Evolutionary conservation across 2,888 invertebrate genomes (phyloP), one percentile per base, ranked within the genome.

Genomic region (Eupithecia vulgata): DNA sequence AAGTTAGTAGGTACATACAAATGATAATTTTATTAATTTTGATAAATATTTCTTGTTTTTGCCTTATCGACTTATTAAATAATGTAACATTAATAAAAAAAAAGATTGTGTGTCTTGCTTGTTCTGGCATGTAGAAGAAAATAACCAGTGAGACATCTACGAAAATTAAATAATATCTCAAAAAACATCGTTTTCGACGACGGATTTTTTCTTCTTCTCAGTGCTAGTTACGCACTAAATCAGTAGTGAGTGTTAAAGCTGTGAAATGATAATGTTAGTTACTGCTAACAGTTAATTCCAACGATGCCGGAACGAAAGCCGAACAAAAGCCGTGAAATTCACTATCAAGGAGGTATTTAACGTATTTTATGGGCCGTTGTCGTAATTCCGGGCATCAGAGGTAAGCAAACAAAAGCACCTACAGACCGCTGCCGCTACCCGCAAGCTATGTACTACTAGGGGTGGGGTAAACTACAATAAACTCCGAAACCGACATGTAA

Each of bases 401-500:
- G 72, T 75, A 72, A 67, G 42, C 67, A 68, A 72, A 75, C 75
- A 75, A 75, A 75, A 75, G 72, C 75, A 70, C 72, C 75, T 66
- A 68, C 68, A 17, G 65, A 68, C 72, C 59, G 68, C 68, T 48
- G 48, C 70, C 64, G 75, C 68, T 71, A 59, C 34, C 75, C 75
- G 68, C 75, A 72, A 73, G 72, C 72, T 75, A 75, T 72, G 70
- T 70, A 67, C 62, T 40, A 65, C 45, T 74, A 74, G 72, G 37
- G 67, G 70, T n/a, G 64, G 40, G 52, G 45, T n/a, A 45, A 45
- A 61, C 12, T 40, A 34, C 25, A n/a, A 10, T 12, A n/a, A n/a
- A 52, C 52, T 52, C 21, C 52, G 52, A 52, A 48, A 48, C 0
- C 7, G 7, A 48, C n/a, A n/a, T 52, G 10, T 52, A 2, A n/a